Evolutionary conservation across 2,113 vertebrate genomes (phyloP).

Genomic region (Gopherus flavomarginatus): DNA sequence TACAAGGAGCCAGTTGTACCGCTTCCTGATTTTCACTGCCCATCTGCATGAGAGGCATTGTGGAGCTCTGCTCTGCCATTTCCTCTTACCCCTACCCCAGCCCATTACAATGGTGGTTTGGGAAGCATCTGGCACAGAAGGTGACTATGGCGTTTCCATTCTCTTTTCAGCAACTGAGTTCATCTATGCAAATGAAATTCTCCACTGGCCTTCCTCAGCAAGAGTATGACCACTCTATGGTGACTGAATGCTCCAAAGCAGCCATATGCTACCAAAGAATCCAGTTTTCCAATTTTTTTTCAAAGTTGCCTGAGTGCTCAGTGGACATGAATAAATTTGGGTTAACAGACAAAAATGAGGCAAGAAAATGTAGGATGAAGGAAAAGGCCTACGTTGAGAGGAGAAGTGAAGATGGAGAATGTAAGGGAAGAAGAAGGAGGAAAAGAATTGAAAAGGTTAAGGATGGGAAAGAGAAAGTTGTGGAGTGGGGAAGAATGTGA

Average conservation of each 20-base stretch:
- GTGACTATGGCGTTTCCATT: neutral
- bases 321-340: neutral
- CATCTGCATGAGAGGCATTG: neutral
- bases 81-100: neutral
- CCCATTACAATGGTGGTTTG: neutral
- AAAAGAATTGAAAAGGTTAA: neutral
- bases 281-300: neutral
- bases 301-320: neutral
- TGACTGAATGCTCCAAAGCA: neutral
- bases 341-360: neutral
- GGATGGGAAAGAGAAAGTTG: neutral
- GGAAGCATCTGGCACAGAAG: fast-evolving
- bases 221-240: neutral
- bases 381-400: neutral
- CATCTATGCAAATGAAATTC: neutral
- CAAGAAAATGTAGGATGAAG: neutral
- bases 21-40: neutral
- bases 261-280: neutral
- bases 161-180: neutral
- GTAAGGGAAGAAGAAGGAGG: neutral
- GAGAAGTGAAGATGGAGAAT: constrained; percentile 11
- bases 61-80: neutral
- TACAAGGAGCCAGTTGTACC: neutral
- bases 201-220: neutral
- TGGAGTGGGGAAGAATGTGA: neutral